These are phyloP conservation scores for Diplogasteroides magnus DNA, from an alignment of 1,140 invertebrate genomes.

Conservation along the genomic window DNA sequence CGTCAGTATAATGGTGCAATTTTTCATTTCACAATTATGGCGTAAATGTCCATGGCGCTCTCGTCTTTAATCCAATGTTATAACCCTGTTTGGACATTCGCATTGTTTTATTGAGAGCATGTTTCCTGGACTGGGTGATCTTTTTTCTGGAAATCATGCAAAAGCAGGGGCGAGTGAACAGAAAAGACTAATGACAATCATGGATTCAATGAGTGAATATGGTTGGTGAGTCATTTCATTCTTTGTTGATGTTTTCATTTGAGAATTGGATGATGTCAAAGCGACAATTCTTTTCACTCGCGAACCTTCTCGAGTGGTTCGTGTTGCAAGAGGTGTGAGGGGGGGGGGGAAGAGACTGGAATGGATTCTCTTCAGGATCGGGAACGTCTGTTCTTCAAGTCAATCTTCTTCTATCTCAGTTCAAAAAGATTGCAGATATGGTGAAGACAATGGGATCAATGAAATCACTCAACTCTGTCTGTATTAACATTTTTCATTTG, in stretches of 20 bases:
- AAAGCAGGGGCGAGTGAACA: constrained; percentile 94
- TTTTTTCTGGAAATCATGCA: constrained; percentile 95
- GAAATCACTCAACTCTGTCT: constrained; percentile 87
- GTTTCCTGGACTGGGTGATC: constrained; percentile 98
- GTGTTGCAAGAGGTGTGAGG: constrained; percentile 70
- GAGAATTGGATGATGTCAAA: constrained; percentile 88
- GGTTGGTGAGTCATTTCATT: constrained; percentile 57
- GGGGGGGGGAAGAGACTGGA: not conserved
- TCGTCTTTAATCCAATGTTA: too few species aligned
- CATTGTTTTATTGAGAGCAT: constrained; percentile 69
- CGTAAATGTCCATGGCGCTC: not conserved
- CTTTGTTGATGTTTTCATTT: not conserved
- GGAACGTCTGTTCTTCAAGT: constrained; percentile 91
- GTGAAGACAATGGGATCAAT: constrained; percentile 99
- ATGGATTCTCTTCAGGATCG: constrained; percentile 11
- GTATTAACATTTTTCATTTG: constrained; percentile 59
- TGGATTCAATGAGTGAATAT: constrained; percentile 99
- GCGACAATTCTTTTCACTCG: constrained; percentile 93
- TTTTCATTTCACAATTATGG: not conserved
- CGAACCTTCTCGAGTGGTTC: constrained; percentile 72
- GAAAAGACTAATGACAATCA: constrained; percentile 97
- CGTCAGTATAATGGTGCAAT: not conserved
- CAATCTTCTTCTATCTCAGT: constrained; percentile 91
- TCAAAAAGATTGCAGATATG: constrained; percentile 97
- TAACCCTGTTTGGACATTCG: not conserved